Percentiles rank a stretch among this genome's conserved stretches.
Conservation (phyloP, 2,888 invertebrate genomes). For the Parasteatoda lunata region DNA sequence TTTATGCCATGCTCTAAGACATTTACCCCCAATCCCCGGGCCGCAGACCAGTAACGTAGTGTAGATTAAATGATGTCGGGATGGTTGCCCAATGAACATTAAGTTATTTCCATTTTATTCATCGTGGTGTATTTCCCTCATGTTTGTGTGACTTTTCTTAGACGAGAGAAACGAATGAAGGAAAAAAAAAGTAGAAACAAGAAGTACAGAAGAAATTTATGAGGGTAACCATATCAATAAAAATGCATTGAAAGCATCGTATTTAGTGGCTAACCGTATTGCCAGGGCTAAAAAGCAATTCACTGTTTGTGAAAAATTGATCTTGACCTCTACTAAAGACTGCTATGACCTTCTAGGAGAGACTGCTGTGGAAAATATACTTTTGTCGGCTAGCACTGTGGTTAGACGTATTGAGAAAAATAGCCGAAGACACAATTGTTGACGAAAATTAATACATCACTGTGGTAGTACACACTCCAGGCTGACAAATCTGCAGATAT, state of each 20-base stretch:
- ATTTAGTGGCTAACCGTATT: constrained; percentile 37
- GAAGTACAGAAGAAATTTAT: constrained; percentile 29
- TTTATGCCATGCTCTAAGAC: too few relatives aligned
- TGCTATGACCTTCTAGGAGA: constrained; percentile 7
- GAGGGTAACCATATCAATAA: constrained; percentile 28
- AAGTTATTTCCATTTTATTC: too few relatives aligned
- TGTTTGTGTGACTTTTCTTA: too few relatives aligned
- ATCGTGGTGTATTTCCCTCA: too few relatives aligned
- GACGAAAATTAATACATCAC: constrained; percentile 23
- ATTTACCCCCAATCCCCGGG: too few relatives aligned
- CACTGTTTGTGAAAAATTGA: constrained; percentile 26
- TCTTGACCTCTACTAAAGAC: constrained; percentile 8
- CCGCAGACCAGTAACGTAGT: too few relatives aligned
- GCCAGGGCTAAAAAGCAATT: constrained; percentile 50
- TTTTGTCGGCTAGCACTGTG: not conserved
- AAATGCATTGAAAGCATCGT: constrained; percentile 37
- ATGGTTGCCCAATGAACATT: too few relatives aligned
- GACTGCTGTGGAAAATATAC: not conserved
- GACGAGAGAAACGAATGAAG: too few relatives aligned
- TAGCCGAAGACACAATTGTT: not conserved
- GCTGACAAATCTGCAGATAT: constrained; percentile 33
- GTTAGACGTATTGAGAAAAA: constrained; percentile 4
- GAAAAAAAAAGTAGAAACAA: too few relatives aligned
- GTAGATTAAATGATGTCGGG: too few relatives aligned
- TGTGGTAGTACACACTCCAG: not conserved